Evolutionary conservation across 2,888 invertebrate species (phyloP), one percentile per base, ranked within the genome.

Genomic region (Scrobipalpa atriplicella): DNA sequence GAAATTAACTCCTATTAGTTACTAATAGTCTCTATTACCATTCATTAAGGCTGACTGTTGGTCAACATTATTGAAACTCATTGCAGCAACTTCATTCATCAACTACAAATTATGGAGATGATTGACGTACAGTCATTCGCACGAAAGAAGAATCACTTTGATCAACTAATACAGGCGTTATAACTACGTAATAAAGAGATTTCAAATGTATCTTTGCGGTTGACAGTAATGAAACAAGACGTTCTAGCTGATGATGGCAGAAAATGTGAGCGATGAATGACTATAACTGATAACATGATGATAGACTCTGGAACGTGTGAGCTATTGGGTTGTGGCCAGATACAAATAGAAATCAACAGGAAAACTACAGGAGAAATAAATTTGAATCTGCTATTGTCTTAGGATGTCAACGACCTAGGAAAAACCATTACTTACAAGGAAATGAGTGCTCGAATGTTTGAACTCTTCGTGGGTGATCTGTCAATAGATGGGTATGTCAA

Each of bases 221-320:
- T 29, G 29, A 29, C 5, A 29, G 29, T 29, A 29, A 29, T 29
- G 29, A 29, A 29, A 29, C 29, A 29, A 29, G 2, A 29, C 5
- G 5, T 29, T 5, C 29, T 29, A 29, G 29, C 29, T 29, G 29
- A 29, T 29, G 29, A 29, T 5, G 29, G 29, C 29, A 29, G 29
- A 29, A n/a, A 47, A 47, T 47, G 19, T 2, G 11, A 21, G 21
- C 21, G 54, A 56, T 56, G 21, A 56, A 29, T 21, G 52, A 19
- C 1, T 52, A n/a, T 2, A 16, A 58, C n/a, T 58, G 58, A 58
- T 58, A 38, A 36, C 38, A 16, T 36, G 58, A 38, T 58, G 58
- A 58, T 36, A 29, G 58, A 58, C 38, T 56, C 36, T 58, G 16
- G n/a, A 38, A 58, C 36, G 36, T 58, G 36, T 16, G 1, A 1